A percentile compares a stretch with the other conserved stretches of the same genome.
Conservation (phyloP, 2,797 vertebrate species). For the Natrix natrix region DNA sequence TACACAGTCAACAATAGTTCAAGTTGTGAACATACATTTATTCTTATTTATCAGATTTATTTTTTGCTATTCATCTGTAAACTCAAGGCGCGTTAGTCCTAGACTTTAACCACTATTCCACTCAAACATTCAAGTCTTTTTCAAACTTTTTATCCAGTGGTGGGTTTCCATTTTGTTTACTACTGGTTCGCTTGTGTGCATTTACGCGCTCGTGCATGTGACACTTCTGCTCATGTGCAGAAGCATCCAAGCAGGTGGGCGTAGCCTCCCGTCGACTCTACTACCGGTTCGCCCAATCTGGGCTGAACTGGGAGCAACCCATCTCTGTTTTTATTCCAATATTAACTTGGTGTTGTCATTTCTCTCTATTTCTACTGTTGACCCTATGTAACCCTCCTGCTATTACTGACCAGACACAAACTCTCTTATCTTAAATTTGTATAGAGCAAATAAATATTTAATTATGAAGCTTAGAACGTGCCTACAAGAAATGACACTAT, state of each 20-base stretch:
- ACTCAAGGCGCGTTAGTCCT: background rate
- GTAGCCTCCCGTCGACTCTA: too few relatives aligned
- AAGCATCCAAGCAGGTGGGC: too few relatives aligned
- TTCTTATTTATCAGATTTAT: background rate
- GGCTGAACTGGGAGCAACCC: too few relatives aligned
- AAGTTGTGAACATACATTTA: slow-evolving; percentile 19
- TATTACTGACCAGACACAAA: background rate
- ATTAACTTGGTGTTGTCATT: background rate
- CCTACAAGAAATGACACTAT: background rate
- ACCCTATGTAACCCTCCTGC: background rate
- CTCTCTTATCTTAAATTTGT: background rate
- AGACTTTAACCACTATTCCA: background rate
- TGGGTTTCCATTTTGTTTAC: too few relatives aligned
- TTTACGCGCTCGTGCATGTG: too few relatives aligned
- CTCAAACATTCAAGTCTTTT: background rate
- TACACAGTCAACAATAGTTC: background rate
- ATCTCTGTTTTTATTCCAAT: background rate
- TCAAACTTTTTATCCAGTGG: background rate
- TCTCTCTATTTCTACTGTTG: background rate
- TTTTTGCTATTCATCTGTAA: background rate
- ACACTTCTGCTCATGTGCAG: too few relatives aligned
- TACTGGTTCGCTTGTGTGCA: too few relatives aligned
- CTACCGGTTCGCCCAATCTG: too few relatives aligned
- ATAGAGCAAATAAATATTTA: background rate
- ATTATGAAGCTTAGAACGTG: background rate